Base-by-base conservation (phyloP, 2,113 vertebrate genomes). In the Actenoides hombroni region DNA sequence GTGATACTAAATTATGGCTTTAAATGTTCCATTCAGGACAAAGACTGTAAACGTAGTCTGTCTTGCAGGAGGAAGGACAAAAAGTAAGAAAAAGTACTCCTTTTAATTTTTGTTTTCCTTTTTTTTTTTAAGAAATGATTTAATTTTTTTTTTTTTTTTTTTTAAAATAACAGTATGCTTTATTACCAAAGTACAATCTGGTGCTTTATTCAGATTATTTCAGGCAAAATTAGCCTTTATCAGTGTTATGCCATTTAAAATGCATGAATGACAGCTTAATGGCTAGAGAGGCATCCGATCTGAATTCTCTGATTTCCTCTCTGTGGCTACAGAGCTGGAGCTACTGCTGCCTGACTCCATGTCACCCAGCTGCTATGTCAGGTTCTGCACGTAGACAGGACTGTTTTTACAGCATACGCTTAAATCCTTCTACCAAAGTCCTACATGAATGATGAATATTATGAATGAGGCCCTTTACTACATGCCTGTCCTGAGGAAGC, bases 1-100 rank as follows among this genome's bases (percentile, higher is more conserved):
- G n/a, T 80, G 79, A 92, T 94, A 97, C 93, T 91, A 94, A 96
- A 94, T 95, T 87, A 81, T 42, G 21, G 20, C 49, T 96, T 92
- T 39, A 94, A 95, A 96, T 74, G 57, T 67, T 84, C 60, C 21
- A 46, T 81, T 93, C 76, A 60, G 73, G 63, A 93, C 33, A 75
- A 90, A 94, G 54, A 75, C 18, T 61, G 37, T 26, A 60, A 92
- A 77, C 35, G 54, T 60, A 90, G 56, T 44, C 67, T 73, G n/a
- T 44, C 46, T 79, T 21, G 28, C 24, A 87, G 92, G 61, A 80
- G 21, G 15, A 88, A 29, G 63, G 46, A 80, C 25, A 78, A 92
- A 93, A 96, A 82, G 28, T 57, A 80, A 60, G 48, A 75, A 83
- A 82, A 86, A 35, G 35, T 48, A 91, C 51, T 69, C 1, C 10